These are phyloP conservation scores for Spilarctia lutea DNA, from an alignment of 2,888 invertebrate species.

Conservation along the genomic window DNA sequence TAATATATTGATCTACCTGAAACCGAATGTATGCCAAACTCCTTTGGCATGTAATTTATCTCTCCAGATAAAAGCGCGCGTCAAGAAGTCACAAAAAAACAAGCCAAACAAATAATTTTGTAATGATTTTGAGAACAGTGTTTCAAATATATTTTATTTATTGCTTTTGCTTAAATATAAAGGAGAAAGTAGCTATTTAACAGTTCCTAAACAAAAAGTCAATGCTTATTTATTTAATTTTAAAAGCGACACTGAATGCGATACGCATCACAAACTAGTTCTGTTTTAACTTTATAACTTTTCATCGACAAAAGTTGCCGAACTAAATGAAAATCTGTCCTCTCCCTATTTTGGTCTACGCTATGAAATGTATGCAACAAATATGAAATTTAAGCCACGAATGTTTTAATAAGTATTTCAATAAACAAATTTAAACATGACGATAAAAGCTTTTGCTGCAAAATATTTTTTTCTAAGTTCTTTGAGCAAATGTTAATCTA, in stretches of 20 bases:
- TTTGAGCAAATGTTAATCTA: too few species aligned
- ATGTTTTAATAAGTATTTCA: neutral
- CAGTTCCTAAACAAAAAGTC: conserved; percentile 31
- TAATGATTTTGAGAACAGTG: too few species aligned
- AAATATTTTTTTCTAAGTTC: too few species aligned
- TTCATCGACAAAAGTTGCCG: conserved; percentile 34
- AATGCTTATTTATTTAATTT: conserved; percentile 33
- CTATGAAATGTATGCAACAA: conserved; percentile 12
- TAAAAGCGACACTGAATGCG: conserved; percentile 41
- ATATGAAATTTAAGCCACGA: neutral
- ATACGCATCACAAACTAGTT: conserved; percentile 33
- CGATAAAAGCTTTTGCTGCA: too few species aligned
- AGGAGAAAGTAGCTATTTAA: conserved; percentile 8
- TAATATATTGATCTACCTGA: too few species aligned
- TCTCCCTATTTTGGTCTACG: conserved; percentile 25
- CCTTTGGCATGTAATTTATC: too few species aligned
- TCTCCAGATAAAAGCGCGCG: too few species aligned
- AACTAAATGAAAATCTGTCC: conserved; percentile 45
- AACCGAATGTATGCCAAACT: too few species aligned
- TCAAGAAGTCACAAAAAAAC: too few species aligned
- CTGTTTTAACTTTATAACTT: conserved; percentile 38
- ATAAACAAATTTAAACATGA: neutral
- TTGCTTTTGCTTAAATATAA: too few species aligned
- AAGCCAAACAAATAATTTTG: too few species aligned
- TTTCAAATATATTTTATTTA: too few species aligned